These are phyloP conservation scores for Ctenomys sociabilis DNA, from an alignment of 2,113 vertebrate genomes.

Conservation along the genomic window DNA sequence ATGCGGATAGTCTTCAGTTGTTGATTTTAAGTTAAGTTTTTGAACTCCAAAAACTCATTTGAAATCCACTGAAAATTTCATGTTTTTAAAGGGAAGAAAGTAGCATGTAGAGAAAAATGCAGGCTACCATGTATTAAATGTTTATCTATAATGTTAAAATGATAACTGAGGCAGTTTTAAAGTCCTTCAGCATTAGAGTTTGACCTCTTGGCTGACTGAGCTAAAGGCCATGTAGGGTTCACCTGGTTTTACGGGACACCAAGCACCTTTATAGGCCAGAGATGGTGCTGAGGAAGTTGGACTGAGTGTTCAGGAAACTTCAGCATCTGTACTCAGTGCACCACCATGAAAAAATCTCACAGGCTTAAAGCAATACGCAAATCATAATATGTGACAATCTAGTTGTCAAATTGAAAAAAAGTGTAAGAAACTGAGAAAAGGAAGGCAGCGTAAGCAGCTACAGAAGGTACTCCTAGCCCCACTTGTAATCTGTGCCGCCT, in stretches of 20 bases:
- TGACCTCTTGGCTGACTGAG: background rate
- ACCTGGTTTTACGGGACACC: background rate
- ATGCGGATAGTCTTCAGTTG: background rate
- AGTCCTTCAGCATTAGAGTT: background rate
- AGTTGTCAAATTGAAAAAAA: background rate
- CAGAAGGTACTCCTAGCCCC: background rate
- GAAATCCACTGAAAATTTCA: slow-evolving; percentile 26
- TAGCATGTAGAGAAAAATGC: background rate
- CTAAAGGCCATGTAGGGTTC: background rate
- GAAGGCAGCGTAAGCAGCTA: background rate
- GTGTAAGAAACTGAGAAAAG: background rate
- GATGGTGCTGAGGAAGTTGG: background rate
- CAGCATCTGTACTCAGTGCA: background rate
- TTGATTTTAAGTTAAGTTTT: slow-evolving; percentile 19
- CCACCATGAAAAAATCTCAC: background rate
- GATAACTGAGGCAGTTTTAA: background rate
- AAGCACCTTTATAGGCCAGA: background rate
- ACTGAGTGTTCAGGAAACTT: background rate
- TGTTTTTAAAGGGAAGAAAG: slow-evolving; percentile 12
- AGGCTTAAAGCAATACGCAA: background rate
- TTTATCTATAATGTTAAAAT: slow-evolving; percentile 15
- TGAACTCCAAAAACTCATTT: slow-evolving; percentile 25
- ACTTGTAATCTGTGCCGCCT: background rate
- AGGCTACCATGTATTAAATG: background rate
- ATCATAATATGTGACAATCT: background rate